Conservation (phyloP, 2,888 invertebrate genomes). For the Neuroscelio doddi region DNA sequence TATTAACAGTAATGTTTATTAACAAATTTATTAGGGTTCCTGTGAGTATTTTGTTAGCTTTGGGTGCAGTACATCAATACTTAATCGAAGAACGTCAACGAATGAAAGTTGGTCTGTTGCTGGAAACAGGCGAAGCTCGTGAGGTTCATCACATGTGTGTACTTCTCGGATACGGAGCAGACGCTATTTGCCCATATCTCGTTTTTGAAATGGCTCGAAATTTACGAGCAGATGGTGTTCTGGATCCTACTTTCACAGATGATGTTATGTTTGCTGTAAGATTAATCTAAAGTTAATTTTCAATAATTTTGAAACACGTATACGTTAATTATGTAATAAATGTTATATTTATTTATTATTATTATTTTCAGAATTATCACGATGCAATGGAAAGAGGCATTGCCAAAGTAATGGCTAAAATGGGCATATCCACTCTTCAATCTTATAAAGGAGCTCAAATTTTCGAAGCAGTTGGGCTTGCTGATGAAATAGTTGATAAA, state of each 20-base stretch:
- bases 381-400: constrained; percentile 93
- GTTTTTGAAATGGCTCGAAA: constrained; percentile 94
- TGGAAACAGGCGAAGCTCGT: constrained; percentile 97
- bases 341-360: constrained; percentile 2
- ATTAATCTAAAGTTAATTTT: constrained; percentile 1
- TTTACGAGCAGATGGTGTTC: constrained; percentile 87
- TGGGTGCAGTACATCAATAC: constrained; percentile 96
- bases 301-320: neutral
- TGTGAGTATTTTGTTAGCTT: constrained; percentile 86
- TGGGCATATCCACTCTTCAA: constrained; percentile 99
- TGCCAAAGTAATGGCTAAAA: constrained; percentile 98
- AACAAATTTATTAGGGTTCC: constrained; percentile 76
- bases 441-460: constrained; percentile 99
- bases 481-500: constrained; percentile 92
- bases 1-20: no score
- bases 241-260: constrained; percentile 85
- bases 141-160: constrained; percentile 98
- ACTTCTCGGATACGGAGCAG: constrained; percentile 95
- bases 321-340: neutral
- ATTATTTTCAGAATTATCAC: constrained; percentile 80
- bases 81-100: constrained; percentile 94
- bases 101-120: constrained; percentile 95
- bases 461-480: constrained; percentile 97
- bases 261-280: constrained; percentile 82
- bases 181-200: constrained; percentile 97